Evolutionary conservation across 2,888 invertebrate genomes (phyloP), one percentile per base, ranked within the genome.

Genomic region (Scaptomyza flava): DNA sequence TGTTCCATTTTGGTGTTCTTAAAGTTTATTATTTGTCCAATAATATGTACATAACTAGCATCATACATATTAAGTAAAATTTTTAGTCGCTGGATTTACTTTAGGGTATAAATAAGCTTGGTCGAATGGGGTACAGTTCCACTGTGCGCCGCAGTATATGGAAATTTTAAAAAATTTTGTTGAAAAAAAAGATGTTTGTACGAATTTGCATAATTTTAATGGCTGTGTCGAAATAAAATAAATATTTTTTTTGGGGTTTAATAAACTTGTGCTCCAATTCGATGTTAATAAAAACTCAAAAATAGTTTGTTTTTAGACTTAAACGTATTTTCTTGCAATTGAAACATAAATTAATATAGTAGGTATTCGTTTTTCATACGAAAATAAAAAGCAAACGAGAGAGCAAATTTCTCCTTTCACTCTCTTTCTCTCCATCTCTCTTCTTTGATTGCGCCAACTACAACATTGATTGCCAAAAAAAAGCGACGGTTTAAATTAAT

Each of bases 121-220:
- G 50, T 50, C 50, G 50, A 17, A 31, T 12, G 27, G 1, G 6
- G 11, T 17, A 31, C 14, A 8, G 30, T 14, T 30, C 3, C n/a
- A 36, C n/a, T 14, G 27, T 46, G 6, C 6, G 30, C 14, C 47
- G 7, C n/a, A n/a, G 20, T 50, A n/a, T 34, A 20, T 50, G 50
- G 50, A 50, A 50, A 50, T 34, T 11, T 50, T 9, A 3, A 12
- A 48, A 48, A 48, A 31, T 50, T 48, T 33, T n/a, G 5, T 27
- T 27, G 0, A 6, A 27, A 4, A 27, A 27, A 27, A 27, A 6
- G 27, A 27, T 27, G 27, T 27, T 27, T 27, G 27, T 27, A 50
- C 50, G 34, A 9, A 34, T 3, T 50, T 50, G 50, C 31, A 20
- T 33, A 33, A 33, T 17, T 33, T 20, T 6, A 34, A 34, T 20